Percentiles rank a stretch among this genome's conserved stretches.
Evolutionary conservation across 1,140 invertebrate genomes (phyloP).

Genomic region (Thrips palmi): DNA sequence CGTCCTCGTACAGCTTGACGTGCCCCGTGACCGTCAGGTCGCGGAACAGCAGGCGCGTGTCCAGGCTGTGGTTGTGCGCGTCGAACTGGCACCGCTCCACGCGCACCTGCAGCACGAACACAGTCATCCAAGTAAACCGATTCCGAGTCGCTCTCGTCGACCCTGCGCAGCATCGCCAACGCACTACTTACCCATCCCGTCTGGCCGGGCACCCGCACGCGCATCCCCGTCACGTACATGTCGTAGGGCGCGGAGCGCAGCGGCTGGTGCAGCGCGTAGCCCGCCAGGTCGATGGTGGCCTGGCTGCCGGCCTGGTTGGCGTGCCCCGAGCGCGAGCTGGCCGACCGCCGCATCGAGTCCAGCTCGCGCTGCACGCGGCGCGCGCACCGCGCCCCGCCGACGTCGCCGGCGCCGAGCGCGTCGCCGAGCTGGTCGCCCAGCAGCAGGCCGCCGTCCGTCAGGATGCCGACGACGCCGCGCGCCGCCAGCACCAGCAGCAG

Average conservation of each 20-base stretch:
- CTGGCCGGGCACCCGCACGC: conserved; percentile 33
- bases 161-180: background rate
- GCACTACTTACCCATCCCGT: conserved; percentile 20
- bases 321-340: too few relatives aligned
- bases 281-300: conserved; percentile 30
- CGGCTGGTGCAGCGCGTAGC: conserved; percentile 39
- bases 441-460: too few relatives aligned
- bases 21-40: conserved; percentile 56
- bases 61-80: conserved; percentile 47
- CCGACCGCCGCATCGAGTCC: conserved; percentile 9
- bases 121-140: conserved; percentile 1
- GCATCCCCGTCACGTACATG: conserved; percentile 43
- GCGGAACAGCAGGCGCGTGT: conserved; percentile 53
- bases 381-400: conserved; percentile 8
- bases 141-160: conserved; percentile 1
- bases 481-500: too few relatives aligned
- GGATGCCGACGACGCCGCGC: too few relatives aligned
- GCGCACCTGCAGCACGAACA: too few relatives aligned
- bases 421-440: too few relatives aligned
- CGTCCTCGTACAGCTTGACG: conserved; percentile 18
- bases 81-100: conserved; percentile 28
- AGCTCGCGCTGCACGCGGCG: conserved; percentile 11
- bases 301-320: conserved; percentile 7
- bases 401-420: too few relatives aligned
- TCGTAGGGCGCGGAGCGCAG: conserved; percentile 35